Evolutionary conservation across 2,113 vertebrate genomes (phyloP).

Genomic region (Trogon melanurus): DNA sequence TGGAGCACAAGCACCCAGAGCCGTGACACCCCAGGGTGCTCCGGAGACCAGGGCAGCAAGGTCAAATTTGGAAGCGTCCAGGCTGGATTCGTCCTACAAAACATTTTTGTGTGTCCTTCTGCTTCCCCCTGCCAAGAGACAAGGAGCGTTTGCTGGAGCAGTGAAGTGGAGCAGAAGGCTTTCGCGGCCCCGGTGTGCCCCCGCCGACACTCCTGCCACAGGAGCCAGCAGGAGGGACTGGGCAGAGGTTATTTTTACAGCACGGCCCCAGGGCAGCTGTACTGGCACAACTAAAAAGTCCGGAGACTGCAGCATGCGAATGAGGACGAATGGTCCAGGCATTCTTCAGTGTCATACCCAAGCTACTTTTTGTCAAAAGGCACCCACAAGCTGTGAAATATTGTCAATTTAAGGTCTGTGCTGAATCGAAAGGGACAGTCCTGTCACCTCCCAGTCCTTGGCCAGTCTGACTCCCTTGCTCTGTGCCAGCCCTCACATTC

Average conservation of each 20-base stretch:
- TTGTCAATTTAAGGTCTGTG: not conserved
- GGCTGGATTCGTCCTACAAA: not conserved
- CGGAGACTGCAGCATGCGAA: not conserved
- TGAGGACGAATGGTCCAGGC: not conserved
- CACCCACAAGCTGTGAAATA: not conserved
- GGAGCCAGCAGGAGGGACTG: not conserved
- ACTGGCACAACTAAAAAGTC: not conserved
- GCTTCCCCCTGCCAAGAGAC: not conserved
- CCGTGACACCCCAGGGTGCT: not conserved
- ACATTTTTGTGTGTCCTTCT: not conserved
- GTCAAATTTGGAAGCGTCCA: not conserved
- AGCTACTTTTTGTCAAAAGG: not conserved
- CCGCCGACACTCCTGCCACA: not conserved
- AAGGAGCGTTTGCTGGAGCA: not conserved
- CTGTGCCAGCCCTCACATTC: not conserved
- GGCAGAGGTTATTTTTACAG: not conserved
- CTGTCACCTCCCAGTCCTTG: not conserved
- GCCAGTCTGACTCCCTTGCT: not conserved
- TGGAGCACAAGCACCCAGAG: not conserved
- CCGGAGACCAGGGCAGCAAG: rapidly evolving
- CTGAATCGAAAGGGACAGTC: not conserved
- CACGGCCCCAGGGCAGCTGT: not conserved
- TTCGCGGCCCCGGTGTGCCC: rapidly evolving
- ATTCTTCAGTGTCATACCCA: rapidly evolving
- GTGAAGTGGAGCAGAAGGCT: not conserved